Conservation (phyloP, 2,797 vertebrate genomes). For the Macroramphosus scolopax region DNA sequence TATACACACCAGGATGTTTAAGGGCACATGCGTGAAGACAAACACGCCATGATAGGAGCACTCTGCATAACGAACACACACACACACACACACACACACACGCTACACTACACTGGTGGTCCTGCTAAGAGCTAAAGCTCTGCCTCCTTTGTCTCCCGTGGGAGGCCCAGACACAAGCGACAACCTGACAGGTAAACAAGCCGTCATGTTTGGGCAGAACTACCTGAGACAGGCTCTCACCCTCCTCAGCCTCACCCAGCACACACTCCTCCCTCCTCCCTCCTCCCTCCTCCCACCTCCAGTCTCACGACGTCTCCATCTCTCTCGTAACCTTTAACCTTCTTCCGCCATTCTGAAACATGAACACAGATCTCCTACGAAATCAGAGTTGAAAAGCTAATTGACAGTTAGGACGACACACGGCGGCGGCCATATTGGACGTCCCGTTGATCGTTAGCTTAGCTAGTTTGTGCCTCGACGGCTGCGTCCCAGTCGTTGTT, state of each 20-base stretch:
- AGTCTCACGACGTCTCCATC: slow-evolving; percentile 3
- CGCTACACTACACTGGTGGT: slow-evolving; percentile 74
- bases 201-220: slow-evolving; percentile 74
- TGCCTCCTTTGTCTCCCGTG: slow-evolving; percentile 64
- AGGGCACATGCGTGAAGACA: background rate
- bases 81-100: slow-evolving; percentile 21
- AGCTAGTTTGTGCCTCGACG: too few species aligned
- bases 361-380: background rate
- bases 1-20: background rate
- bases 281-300: background rate
- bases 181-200: slow-evolving; percentile 75
- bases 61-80: background rate
- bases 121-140: slow-evolving; percentile 61
- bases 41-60: background rate
- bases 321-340: background rate
- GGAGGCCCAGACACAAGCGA: slow-evolving; percentile 73
- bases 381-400: background rate
- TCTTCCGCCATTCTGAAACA: background rate
- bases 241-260: slow-evolving; percentile 48
- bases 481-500: too few species aligned
- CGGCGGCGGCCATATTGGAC: slow-evolving; percentile 3
- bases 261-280: slow-evolving; percentile 45
- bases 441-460: too few species aligned
- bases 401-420: too few species aligned
- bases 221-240: slow-evolving; percentile 66